These are phyloP conservation scores for Paratilapia polleni DNA, from an alignment of 2,113 vertebrate species.

Conservation along the genomic window DNA sequence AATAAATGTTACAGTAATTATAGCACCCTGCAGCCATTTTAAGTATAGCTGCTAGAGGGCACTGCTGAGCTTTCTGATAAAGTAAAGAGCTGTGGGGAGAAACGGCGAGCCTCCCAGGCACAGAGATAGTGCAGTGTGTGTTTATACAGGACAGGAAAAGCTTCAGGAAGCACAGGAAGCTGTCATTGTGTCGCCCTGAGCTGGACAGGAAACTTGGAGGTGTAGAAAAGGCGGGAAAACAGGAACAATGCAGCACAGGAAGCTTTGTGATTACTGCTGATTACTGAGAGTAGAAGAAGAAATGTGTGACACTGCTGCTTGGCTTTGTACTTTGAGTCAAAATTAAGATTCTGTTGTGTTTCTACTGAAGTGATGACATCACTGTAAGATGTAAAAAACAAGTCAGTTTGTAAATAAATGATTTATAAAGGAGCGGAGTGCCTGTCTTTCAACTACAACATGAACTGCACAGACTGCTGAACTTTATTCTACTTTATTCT, in stretches of 20 bases:
- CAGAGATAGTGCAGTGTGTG: background rate
- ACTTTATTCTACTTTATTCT: no score
- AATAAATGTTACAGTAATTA: background rate
- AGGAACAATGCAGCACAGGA: constrained; percentile 45
- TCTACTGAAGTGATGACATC: background rate
- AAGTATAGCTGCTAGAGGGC: background rate
- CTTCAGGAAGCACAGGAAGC: constrained; percentile 59
- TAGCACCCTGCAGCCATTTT: background rate
- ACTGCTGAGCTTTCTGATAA: constrained; percentile 17
- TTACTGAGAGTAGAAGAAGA: constrained; percentile 19
- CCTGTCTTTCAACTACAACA: background rate
- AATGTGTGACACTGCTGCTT: background rate
- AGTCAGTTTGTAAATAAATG: constrained; percentile 17
- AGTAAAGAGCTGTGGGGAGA: background rate
- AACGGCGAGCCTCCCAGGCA: background rate
- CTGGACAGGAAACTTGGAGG: background rate
- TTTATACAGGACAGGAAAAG: constrained; percentile 32
- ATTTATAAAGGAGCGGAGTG: background rate
- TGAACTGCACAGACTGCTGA: no score
- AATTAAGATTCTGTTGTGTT: background rate
- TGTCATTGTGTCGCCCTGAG: constrained; percentile 54
- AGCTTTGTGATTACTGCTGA: background rate
- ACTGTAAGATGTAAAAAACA: background rate
- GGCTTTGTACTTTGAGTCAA: no score
- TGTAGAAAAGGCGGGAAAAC: constrained; percentile 57